phyloP scores from a whole-genome alignment of 2,888 invertebrate species.

The Eupithecia exiguata region DNA sequence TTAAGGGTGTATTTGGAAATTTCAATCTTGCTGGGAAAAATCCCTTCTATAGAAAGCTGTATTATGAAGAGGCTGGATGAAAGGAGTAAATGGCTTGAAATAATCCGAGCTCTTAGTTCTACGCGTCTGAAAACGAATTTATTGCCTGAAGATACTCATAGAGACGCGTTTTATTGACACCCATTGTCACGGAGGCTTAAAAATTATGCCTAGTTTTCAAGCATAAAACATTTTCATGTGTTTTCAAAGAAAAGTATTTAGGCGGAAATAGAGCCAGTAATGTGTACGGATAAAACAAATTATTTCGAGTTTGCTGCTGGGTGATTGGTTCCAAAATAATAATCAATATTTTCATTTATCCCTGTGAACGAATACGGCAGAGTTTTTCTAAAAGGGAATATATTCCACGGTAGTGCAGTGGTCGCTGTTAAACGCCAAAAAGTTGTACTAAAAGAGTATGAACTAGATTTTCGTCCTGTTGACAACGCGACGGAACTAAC shows the following conservation, averaged over 20 bases:
- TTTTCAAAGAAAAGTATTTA: neutral
- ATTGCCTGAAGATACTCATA: conserved; percentile 73
- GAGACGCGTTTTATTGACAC: conserved; percentile 71
- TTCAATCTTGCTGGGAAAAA: conserved; percentile 71
- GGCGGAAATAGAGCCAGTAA: neutral
- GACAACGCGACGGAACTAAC: conserved; percentile 50
- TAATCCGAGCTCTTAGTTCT: conserved; percentile 82
- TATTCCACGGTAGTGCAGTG: conserved; percentile 22
- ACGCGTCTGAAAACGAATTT: conserved; percentile 79
- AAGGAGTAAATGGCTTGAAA: conserved; percentile 82
- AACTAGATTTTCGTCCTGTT: conserved; percentile 53
- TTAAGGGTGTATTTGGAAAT: conserved; percentile 67
- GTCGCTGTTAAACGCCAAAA: conserved; percentile 44
- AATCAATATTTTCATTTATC: conserved; percentile 21
- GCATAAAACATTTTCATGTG: neutral
- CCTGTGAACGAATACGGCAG: conserved; percentile 14
- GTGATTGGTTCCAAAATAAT: neutral
- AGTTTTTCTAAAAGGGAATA: conserved; percentile 30
- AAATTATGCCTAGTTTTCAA: conserved; percentile 1
- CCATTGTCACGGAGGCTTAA: conserved; percentile 3
- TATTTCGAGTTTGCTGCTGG: neutral
- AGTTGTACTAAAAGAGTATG: conserved; percentile 49
- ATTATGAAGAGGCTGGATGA: conserved; percentile 78
- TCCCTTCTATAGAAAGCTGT: conserved; percentile 70
- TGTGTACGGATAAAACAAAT: neutral